Evolutionary conservation across 2,797 vertebrate species (phyloP).

Genomic region (Eulemur rubriventer): DNA sequence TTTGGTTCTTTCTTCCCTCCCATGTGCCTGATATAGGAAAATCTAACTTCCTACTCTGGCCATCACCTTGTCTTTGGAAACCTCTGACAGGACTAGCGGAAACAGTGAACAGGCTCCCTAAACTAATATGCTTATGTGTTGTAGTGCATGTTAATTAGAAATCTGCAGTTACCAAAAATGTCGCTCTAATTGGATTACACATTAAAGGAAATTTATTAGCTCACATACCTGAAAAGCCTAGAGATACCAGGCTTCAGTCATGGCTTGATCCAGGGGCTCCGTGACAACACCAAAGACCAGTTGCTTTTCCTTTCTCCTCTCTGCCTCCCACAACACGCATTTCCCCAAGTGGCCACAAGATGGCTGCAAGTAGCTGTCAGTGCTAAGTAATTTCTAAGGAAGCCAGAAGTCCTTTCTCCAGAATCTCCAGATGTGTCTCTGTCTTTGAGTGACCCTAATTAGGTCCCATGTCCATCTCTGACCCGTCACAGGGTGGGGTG

Average conservation of each 20-base stretch:
- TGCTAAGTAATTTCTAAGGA: not conserved
- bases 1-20: not conserved
- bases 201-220: not conserved
- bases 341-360: constrained; percentile 63
- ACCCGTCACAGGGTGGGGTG: too few relatives aligned
- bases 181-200: not conserved
- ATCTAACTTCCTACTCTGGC: not conserved
- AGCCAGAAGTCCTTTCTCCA: not conserved
- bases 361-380: constrained; percentile 63
- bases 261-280: not conserved
- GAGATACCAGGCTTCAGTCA: not conserved
- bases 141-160: not conserved
- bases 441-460: not conserved
- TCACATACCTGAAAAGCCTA: not conserved
- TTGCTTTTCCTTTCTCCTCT: not conserved
- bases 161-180: not conserved
- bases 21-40: not conserved
- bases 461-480: not conserved
- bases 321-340: not conserved
- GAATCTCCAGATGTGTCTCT: not conserved
- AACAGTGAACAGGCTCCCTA: not conserved
- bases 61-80: not conserved
- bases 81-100: not conserved
- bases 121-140: not conserved
- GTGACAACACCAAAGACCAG: not conserved